Percentiles rank a stretch among this genome's conserved stretches.
Evolutionary conservation across 2,888 invertebrate species (phyloP).

Genomic region (Synanthedon vespiformis): DNA sequence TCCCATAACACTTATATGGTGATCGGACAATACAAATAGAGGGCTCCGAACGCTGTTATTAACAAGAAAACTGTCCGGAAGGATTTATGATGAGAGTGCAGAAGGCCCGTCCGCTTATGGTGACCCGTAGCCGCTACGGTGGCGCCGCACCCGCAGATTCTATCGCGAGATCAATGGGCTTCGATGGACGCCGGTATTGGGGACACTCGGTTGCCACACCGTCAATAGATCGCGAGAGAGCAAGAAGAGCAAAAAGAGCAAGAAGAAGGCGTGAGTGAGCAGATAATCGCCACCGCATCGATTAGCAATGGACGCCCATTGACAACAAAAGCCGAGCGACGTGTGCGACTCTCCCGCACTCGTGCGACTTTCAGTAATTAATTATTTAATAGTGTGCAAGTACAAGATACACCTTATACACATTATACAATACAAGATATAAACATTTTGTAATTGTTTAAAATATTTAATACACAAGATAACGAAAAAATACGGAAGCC

Average conservation of each 20-base stretch:
- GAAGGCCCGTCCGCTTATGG: background rate
- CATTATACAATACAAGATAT: too few species aligned
- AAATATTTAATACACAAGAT: too few species aligned
- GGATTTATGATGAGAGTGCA: conserved; percentile 10
- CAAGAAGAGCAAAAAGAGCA: background rate
- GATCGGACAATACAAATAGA: conserved; percentile 7
- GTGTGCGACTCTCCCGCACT: background rate
- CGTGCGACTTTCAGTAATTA: background rate
- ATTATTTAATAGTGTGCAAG: background rate
- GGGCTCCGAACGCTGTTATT: conserved; percentile 2
- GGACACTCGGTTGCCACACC: conserved; percentile 5
- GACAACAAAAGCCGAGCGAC: background rate
- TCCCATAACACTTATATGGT: conserved; percentile 8
- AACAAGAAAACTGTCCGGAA: conserved; percentile 9
- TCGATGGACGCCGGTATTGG: conserved; percentile 7
- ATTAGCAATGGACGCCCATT: background rate
- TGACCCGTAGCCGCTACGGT: background rate
- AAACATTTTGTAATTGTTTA: too few species aligned
- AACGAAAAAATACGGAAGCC: too few species aligned
- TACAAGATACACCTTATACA: too few species aligned
- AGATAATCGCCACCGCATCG: conserved; percentile 4
- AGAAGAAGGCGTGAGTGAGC: background rate
- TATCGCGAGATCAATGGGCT: conserved; percentile 9
- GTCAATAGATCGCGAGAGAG: background rate
- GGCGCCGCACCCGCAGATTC: background rate